Evolutionary conservation across 37 sponge, comb jelly and placozoan species (phyloP), one percentile per base, ranked within the genome.

Genomic region (Theonella swinhoei): DNA sequence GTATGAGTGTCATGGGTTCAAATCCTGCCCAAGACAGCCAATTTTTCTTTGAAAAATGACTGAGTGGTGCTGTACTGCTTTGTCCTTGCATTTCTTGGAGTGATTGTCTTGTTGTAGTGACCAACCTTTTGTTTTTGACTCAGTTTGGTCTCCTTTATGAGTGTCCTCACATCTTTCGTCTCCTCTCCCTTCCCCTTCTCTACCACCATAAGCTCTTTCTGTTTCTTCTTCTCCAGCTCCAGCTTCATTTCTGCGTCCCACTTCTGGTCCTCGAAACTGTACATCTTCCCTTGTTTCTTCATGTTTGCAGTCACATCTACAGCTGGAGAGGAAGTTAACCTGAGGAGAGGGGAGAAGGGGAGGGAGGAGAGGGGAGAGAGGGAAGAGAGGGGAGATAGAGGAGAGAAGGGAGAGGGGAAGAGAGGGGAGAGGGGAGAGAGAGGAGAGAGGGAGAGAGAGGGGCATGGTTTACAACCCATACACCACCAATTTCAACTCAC

Each of bases 201-300:
- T n/a, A n/a, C n/a, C n/a, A n/a, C n/a, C 7, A 47, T 7, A 47
- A 5, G 24, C 86, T 23, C 66, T 63, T 42, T 92, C 91, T 33
- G 75, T 63, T 0, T 67, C 86, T 37, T 87, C 32, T 39, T 75
- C 39, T 40, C 38, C 58, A 76, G 41, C 58, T 88, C 83, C 32
- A 42, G 85, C 42, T 78, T 85, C 79, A 97, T 77, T 74, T 99
- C 90, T 23, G 39, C 64, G 60, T 95, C 99, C 99, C 97, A 97
- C 38, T 91, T 88, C 79, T 99, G 97, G 64, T 99, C 99, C 71
- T 95, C 96, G 70, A 67, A 86, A 61, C 89, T 81, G 81, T 99
- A 99, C 25, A 82, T 32, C 72, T 91, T 95, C 2, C 88, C 87
- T 75, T 95, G 94, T 42, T 90, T 66, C 72, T 89, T 90, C 64